Evolutionary conservation across 2,113 vertebrate genomes (phyloP).

Genomic region (Burhinus bistriatus): DNA sequence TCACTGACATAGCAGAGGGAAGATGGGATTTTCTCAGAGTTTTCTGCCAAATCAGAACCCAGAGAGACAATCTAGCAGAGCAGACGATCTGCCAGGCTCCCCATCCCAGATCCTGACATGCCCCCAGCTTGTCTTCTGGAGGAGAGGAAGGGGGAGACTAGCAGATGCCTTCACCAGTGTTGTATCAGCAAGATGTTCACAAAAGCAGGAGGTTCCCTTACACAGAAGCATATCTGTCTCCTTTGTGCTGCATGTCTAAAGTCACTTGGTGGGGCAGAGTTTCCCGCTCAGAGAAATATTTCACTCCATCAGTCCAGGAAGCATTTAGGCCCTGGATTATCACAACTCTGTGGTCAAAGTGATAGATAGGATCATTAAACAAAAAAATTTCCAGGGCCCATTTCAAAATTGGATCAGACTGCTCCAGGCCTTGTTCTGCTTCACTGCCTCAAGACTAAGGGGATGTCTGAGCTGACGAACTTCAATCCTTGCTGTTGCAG

Average conservation of each 20-base stretch:
- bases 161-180: not conserved
- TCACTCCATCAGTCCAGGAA: not conserved
- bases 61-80: not conserved
- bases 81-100: not conserved
- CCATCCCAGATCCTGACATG: not conserved
- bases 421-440: not conserved
- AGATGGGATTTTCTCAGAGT: not conserved
- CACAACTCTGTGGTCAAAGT: not conserved
- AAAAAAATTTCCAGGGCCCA: not conserved
- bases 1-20: not conserved
- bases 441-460: not conserved
- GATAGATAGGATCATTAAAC: not conserved
- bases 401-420: not conserved
- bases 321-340: not conserved
- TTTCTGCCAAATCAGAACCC: not conserved
- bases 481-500: not conserved
- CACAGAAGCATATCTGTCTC: not conserved
- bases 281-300: not conserved
- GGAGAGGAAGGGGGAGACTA: not conserved
- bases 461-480: not conserved
- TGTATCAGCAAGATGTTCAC: not conserved
- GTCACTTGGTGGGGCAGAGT: not conserved
- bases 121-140: not conserved
- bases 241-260: not conserved
- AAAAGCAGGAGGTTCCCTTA: not conserved